phyloP scores from a whole-genome alignment of 2,113 vertebrate genomes.

The Varanus salvator region DNA sequence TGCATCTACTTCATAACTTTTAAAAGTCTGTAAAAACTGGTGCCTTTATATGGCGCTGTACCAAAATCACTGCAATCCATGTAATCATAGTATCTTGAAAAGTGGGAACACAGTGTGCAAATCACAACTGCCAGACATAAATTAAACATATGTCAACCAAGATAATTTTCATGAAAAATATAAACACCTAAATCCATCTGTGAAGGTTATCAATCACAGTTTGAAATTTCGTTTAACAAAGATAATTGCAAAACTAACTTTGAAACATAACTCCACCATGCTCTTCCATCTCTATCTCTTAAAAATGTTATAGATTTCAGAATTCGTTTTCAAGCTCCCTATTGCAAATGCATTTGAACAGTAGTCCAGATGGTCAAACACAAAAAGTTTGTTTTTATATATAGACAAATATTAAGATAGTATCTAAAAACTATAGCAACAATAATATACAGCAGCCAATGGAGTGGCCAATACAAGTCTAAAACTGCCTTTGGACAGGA shows the following conservation, averaged over 20 bases:
- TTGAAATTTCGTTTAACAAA: background rate
- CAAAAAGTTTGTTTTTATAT: background rate
- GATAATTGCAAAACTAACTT: background rate
- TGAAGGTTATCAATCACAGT: background rate
- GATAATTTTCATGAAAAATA: background rate
- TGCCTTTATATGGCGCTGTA: background rate
- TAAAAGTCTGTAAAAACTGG: background rate
- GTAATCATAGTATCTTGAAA: background rate
- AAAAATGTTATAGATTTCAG: background rate
- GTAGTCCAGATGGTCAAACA: slow-evolving; percentile 26
- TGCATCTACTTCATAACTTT: background rate
- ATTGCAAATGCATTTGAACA: background rate
- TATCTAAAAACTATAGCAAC: background rate
- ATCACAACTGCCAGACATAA: background rate
- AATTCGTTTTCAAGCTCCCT: slow-evolving; percentile 46
- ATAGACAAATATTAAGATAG: background rate
- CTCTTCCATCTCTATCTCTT: background rate
- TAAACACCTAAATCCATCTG: background rate
- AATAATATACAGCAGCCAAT: no score
- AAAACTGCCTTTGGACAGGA: background rate
- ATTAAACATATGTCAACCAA: no score
- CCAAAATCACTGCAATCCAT: background rate
- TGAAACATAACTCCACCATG: background rate
- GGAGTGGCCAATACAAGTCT: background rate
- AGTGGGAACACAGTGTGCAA: background rate